Conservation (phyloP, 92 coral and sea anemone genomes). For the Epizoanthus scotinus region DNA sequence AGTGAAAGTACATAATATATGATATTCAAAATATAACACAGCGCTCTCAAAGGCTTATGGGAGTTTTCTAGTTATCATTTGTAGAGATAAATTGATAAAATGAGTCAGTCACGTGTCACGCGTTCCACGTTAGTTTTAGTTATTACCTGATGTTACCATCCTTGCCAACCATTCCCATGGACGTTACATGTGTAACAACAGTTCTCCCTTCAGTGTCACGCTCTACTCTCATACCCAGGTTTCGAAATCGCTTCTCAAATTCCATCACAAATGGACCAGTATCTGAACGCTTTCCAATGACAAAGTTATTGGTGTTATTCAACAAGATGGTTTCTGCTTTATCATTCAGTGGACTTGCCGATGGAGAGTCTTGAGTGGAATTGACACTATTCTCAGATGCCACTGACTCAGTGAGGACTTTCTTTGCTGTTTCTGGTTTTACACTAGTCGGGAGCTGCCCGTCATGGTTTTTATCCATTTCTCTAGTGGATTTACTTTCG, state of each 20-base stretch:
- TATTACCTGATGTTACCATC: slow-evolving; percentile 88
- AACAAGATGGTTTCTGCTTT: background rate
- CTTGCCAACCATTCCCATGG: slow-evolving; percentile 90
- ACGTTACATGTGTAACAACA: slow-evolving; percentile 68
- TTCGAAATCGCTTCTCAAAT: slow-evolving; percentile 78
- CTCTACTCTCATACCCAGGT: slow-evolving; percentile 78
- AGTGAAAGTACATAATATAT: background rate
- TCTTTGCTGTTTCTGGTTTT: background rate
- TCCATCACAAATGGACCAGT: slow-evolving; percentile 83
- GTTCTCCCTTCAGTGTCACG: slow-evolving; percentile 57
- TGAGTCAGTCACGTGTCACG: background rate
- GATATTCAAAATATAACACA: background rate
- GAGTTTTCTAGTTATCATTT: background rate
- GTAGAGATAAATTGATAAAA: background rate
- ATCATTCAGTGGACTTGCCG: background rate
- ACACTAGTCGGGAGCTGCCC: background rate
- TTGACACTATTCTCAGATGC: background rate
- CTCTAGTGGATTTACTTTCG: background rate
- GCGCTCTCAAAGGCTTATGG: background rate
- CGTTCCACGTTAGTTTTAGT: background rate
- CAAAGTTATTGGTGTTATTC: slow-evolving; percentile 25
- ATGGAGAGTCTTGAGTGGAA: background rate
- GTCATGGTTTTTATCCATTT: background rate
- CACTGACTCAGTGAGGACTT: background rate
- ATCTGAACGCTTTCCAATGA: slow-evolving; percentile 81